Evolutionary conservation across 2,113 vertebrate species (phyloP).

Genomic region (Myotis davidii): DNA sequence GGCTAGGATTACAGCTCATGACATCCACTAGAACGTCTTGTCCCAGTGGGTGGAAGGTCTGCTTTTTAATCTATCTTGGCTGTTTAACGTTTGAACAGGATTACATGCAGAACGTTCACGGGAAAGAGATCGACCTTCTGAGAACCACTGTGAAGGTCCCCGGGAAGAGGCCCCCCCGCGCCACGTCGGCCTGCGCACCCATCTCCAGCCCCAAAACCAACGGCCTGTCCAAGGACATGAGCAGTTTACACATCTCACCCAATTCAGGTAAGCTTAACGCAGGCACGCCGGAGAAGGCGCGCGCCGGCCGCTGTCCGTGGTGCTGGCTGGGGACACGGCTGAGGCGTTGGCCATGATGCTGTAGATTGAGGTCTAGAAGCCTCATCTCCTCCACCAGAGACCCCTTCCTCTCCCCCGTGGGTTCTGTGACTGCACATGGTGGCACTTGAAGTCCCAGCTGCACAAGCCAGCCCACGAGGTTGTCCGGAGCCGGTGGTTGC

Average conservation of each 20-base stretch:
- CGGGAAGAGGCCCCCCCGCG: slow-evolving; percentile 95
- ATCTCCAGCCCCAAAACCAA: slow-evolving; percentile 94
- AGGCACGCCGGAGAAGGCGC: accelerated
- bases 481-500: not conserved
- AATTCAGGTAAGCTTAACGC: slow-evolving; percentile 87
- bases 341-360: accelerated
- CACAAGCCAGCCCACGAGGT: accelerated
- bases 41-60: not conserved
- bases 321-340: accelerated
- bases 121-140: slow-evolving; percentile 97
- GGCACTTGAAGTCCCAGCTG: not conserved
- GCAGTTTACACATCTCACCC: slow-evolving; percentile 93
- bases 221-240: slow-evolving; percentile 96
- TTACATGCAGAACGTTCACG: slow-evolving; percentile 99
- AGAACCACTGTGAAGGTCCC: slow-evolving; percentile 98
- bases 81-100: slow-evolving; percentile 86
- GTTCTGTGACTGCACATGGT: accelerated
- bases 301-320: accelerated
- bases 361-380: accelerated
- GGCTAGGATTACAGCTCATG: accelerated
- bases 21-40: not conserved
- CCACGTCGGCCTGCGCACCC: slow-evolving; percentile 93
- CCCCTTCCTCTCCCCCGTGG: accelerated
- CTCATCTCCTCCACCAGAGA: accelerated
- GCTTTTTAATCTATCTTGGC: slow-evolving; percentile 28